Conservation (phyloP, 2,888 invertebrate species). For the Cotesia congregata region DNA sequence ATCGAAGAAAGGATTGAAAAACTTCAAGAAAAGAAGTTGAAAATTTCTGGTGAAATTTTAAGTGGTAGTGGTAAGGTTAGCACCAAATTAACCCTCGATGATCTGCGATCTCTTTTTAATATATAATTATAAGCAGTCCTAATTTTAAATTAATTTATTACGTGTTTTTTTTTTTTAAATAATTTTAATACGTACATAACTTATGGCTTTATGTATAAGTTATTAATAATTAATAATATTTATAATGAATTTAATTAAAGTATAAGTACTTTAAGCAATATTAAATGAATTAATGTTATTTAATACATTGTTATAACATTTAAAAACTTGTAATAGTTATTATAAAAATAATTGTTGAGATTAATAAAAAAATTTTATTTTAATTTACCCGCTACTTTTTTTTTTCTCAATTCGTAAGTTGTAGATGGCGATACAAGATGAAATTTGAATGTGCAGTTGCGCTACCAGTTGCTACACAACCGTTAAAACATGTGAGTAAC, state of each 20-base stretch:
- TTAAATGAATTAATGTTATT: too few species aligned
- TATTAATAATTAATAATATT: too few species aligned
- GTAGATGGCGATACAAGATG: not conserved
- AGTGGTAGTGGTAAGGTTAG: not conserved
- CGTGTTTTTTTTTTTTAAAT: not conserved
- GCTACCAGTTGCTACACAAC: not conserved
- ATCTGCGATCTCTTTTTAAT: constrained; percentile 5
- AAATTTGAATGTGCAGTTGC: not conserved
- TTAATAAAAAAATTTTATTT: too few species aligned
- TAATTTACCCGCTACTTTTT: too few species aligned
- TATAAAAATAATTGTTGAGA: too few species aligned
- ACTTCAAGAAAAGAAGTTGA: constrained; percentile 85
- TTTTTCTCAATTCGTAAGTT: too few species aligned
- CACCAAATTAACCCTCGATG: not conserved
- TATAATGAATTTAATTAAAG: too few species aligned
- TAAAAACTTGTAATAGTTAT: too few species aligned
- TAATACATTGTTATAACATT: too few species aligned
- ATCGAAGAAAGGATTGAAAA: constrained; percentile 88
- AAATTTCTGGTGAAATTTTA: constrained; percentile 74
- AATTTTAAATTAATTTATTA: not conserved
- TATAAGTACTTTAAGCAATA: too few species aligned
- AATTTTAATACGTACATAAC: not conserved
- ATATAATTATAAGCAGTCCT: not conserved
- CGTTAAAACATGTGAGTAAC: not conserved
- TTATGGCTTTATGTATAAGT: too few species aligned